A percentile compares a stretch with the other conserved stretches of the same genome.
Evolutionary conservation across 2,113 vertebrate species (phyloP).

Genomic region (Isichthys henryi): DNA sequence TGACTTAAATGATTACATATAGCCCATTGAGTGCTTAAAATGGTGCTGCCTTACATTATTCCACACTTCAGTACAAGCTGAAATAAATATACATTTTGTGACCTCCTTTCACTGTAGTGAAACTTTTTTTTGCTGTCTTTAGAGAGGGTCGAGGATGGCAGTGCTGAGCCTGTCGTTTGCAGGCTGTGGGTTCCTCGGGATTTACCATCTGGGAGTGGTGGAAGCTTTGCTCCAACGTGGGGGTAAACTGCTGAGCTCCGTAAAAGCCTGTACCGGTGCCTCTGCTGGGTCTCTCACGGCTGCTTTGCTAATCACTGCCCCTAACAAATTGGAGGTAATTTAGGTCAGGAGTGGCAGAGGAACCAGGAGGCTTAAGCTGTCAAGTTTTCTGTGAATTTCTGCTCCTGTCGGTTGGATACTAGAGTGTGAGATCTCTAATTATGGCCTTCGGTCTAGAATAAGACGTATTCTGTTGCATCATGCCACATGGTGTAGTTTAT

Average conservation of each 20-base stretch:
- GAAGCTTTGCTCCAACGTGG: conserved; percentile 72
- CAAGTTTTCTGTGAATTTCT: background rate
- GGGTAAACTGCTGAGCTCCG: conserved; percentile 58
- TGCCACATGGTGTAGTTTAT: background rate
- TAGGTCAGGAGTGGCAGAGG: background rate
- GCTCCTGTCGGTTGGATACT: background rate
- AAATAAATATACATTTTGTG: background rate
- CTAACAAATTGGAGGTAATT: conserved; percentile 79
- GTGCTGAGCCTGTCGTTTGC: conserved; percentile 79
- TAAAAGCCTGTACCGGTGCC: conserved; percentile 74
- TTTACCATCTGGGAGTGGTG: conserved; percentile 84
- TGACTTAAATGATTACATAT: background rate
- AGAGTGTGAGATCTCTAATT: background rate
- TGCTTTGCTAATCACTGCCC: conserved; percentile 72
- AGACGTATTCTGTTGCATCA: background rate
- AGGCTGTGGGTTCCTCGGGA: conserved; percentile 80
- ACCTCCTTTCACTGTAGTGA: background rate
- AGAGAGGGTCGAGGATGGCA: conserved; percentile 48
- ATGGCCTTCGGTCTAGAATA: background rate
- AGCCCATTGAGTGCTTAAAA: background rate
- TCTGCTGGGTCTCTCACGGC: conserved; percentile 82
- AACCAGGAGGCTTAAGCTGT: background rate
- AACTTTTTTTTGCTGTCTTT: background rate
- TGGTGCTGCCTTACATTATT: background rate
- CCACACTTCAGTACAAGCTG: background rate